Conservation (phyloP, 2,113 vertebrate genomes). For the Phylloscopus trochilus region DNA sequence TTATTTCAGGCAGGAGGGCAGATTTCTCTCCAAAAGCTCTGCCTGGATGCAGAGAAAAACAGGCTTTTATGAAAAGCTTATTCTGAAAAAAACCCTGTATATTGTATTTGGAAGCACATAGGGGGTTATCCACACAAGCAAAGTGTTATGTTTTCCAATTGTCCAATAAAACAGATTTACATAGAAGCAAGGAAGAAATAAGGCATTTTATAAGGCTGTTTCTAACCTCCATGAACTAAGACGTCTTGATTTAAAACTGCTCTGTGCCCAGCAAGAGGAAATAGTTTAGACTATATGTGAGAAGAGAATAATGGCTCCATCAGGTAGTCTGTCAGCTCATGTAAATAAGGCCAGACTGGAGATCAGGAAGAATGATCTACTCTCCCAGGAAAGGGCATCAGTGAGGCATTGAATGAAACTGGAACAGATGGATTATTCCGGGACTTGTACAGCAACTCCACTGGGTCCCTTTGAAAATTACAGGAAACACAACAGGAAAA, state of each 20-base stretch:
- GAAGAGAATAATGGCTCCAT: slow-evolving; percentile 59
- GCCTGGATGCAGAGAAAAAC: neutral
- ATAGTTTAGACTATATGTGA: slow-evolving; percentile 42
- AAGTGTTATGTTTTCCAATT: slow-evolving; percentile 48
- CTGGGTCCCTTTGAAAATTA: neutral
- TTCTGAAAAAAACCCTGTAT: neutral
- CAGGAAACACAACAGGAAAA: slow-evolving; percentile 20
- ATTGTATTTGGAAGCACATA: slow-evolving; percentile 23
- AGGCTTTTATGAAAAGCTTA: slow-evolving; percentile 16
- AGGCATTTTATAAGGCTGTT: neutral
- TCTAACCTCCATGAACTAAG: slow-evolving; percentile 3
- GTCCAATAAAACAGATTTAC: slow-evolving; percentile 73
- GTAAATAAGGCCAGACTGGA: slow-evolving; percentile 43
- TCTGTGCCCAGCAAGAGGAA: slow-evolving; percentile 38
- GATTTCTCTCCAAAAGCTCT: neutral
- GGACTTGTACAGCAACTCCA: neutral
- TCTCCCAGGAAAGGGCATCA: slow-evolving; percentile 58
- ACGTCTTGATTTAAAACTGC: slow-evolving; percentile 57
- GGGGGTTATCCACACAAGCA: slow-evolving; percentile 49
- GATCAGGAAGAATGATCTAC: slow-evolving; percentile 10
- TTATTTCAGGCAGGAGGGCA: neutral
- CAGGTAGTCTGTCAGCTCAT: slow-evolving; percentile 55
- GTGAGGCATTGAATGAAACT: slow-evolving; percentile 27
- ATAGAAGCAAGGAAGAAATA: slow-evolving; percentile 52
- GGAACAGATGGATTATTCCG: slow-evolving; percentile 30